phyloP scores from a whole-genome alignment of 23 tunicate genomes.

The Botrylloides violaceus region DNA sequence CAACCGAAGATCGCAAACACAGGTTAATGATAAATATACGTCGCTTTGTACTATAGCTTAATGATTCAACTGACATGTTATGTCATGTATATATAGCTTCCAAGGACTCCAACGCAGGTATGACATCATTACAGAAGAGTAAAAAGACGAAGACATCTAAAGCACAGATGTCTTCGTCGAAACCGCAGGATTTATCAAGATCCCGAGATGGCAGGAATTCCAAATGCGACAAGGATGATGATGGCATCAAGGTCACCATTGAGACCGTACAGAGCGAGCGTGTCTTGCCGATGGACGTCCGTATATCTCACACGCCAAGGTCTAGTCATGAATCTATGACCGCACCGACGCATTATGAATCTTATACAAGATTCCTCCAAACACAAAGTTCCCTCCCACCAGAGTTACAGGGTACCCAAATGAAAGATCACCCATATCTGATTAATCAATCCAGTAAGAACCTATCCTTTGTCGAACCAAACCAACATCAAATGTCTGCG shows the following conservation, averaged over 20 bases:
- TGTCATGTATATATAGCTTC: neutral
- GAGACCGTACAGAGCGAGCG: constrained; percentile 19
- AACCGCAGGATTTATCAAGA: constrained; percentile 12
- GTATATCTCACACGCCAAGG: constrained; percentile 4
- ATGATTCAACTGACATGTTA: no score
- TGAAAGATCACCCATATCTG: neutral
- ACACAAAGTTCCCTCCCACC: neutral
- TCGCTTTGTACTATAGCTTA: neutral
- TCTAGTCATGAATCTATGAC: neutral
- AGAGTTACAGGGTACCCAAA: neutral
- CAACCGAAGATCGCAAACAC: neutral
- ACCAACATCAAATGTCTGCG: neutral
- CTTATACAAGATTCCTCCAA: neutral
- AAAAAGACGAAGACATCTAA: neutral
- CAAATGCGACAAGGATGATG: constrained; percentile 7
- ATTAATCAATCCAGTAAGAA: neutral
- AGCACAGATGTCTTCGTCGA: neutral
- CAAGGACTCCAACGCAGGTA: neutral
- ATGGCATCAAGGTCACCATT: constrained; percentile 14
- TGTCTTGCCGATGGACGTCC: constrained; percentile 1
- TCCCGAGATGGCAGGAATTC: neutral
- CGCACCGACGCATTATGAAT: neutral
- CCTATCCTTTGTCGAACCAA: neutral
- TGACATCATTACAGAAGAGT: neutral
- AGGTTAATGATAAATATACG: neutral